phyloP scores from a whole-genome alignment of 1,140 invertebrate genomes.

The Drosophila virilis region DNA sequence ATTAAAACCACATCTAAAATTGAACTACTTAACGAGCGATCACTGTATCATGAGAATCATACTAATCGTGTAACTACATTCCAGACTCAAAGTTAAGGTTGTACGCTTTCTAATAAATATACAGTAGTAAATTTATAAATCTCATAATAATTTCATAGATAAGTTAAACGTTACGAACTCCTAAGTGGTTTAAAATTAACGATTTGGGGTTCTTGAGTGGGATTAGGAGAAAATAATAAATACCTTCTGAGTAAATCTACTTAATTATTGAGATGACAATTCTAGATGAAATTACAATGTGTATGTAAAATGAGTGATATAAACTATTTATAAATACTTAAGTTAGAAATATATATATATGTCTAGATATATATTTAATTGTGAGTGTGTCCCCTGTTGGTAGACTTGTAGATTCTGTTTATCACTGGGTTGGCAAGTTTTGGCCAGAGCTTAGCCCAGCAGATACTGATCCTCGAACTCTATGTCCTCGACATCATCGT shows the following conservation, averaged over 20 bases:
- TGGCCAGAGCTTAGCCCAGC: slow-evolving; percentile 49
- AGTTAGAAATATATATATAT: slow-evolving; percentile 1
- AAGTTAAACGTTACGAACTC: slow-evolving; percentile 5
- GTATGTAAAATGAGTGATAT: slow-evolving; percentile 1
- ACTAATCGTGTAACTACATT: not conserved
- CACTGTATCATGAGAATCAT: not conserved
- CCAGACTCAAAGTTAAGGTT: not conserved
- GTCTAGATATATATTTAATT: not conserved
- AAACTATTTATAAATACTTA: slow-evolving; percentile 38
- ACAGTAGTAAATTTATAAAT: slow-evolving; percentile 1
- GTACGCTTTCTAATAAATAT: slow-evolving; percentile 1
- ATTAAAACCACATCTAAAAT: not conserved
- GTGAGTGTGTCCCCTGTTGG: slow-evolving; percentile 17
- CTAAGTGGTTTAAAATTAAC: slow-evolving; percentile 6
- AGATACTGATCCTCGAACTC: slow-evolving; percentile 73
- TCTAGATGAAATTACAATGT: slow-evolving; percentile 5
- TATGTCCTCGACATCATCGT: slow-evolving; percentile 52
- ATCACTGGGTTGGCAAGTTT: slow-evolving; percentile 23
- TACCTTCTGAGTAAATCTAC: slow-evolving; percentile 22
- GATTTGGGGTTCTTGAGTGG: not conserved
- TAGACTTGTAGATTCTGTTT: slow-evolving; percentile 25
- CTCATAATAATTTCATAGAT: slow-evolving; percentile 10
- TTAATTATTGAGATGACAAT: slow-evolving; percentile 27
- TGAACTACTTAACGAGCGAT: not conserved
- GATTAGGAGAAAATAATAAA: slow-evolving; percentile 26